These are phyloP conservation scores for Diarsia dahlii DNA, from an alignment of 2,888 invertebrate genomes.

Conservation along the genomic window DNA sequence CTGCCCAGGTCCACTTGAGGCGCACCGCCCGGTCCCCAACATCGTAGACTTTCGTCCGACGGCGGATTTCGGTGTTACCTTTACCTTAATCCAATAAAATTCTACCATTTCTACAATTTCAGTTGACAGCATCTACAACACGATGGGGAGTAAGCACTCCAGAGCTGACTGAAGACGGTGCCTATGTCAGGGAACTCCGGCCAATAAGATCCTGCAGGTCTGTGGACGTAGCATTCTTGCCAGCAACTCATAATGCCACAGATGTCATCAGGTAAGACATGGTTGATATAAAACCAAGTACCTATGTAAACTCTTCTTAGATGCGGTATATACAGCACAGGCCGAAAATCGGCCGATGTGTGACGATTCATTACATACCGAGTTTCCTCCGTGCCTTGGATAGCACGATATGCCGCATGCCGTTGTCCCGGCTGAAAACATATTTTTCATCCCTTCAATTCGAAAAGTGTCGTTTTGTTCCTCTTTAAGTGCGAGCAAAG, in stretches of 20 bases:
- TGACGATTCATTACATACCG: neutral
- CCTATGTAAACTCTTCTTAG: neutral
- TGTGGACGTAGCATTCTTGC: conserved; percentile 84
- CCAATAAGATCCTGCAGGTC: conserved; percentile 83
- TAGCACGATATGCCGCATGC: too few relatives aligned
- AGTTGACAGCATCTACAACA: conserved; percentile 84
- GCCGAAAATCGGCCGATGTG: too few relatives aligned
- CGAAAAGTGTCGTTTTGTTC: too few relatives aligned
- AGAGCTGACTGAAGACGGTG: conserved; percentile 81
- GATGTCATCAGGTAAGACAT: conserved; percentile 81
- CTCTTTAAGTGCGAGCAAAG: too few relatives aligned
- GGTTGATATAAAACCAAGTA: neutral
- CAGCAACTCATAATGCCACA: conserved; percentile 83
- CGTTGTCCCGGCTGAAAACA: neutral
- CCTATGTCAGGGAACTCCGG: conserved; percentile 81
- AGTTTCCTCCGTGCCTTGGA: neutral
- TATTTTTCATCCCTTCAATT: too few relatives aligned
- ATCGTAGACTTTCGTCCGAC: too few relatives aligned
- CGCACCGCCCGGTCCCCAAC: too few relatives aligned
- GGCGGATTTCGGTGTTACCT: too few relatives aligned
- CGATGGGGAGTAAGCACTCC: conserved; percentile 83
- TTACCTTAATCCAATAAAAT: too few relatives aligned
- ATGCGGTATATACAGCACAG: neutral
- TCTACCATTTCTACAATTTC: too few relatives aligned
- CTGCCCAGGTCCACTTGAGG: too few relatives aligned